Conservation (phyloP, 2,888 invertebrate species). For the Habrosyne pyritoides region DNA sequence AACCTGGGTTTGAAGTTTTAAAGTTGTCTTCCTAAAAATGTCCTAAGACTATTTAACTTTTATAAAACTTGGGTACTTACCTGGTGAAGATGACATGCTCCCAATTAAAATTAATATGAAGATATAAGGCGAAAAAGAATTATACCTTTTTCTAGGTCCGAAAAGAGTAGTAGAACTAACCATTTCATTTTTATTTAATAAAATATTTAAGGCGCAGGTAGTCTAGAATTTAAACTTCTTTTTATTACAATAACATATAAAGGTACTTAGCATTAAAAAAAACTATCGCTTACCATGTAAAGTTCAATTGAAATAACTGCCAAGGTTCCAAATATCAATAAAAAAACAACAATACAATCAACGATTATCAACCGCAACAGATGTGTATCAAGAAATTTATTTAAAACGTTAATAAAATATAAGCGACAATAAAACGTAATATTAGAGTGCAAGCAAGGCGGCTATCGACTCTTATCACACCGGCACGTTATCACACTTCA, state of each 20-base stretch:
- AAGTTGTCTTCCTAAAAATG: not conserved
- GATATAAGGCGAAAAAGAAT: too few species aligned
- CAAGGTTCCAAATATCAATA: not conserved
- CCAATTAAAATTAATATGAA: too few species aligned
- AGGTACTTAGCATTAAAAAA: too few species aligned
- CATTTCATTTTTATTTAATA: too few species aligned
- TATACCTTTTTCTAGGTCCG: too few species aligned
- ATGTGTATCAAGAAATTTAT: not conserved
- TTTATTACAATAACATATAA: not conserved
- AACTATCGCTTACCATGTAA: not conserved
- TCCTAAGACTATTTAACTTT: too few species aligned
- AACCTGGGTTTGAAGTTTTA: constrained; percentile 39
- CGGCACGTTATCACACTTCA: constrained; percentile 69
- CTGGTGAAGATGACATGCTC: too few species aligned
- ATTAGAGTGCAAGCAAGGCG: constrained; percentile 1
- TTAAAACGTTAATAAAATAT: not conserved
- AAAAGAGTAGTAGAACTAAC: too few species aligned
- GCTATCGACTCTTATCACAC: constrained; percentile 59
- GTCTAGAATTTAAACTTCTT: too few species aligned
- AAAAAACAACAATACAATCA: not conserved
- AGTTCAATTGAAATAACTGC: not conserved
- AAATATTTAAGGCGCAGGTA: too few species aligned
- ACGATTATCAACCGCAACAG: not conserved
- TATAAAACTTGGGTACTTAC: too few species aligned
- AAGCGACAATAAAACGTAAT: not conserved